These are phyloP conservation scores for Eubasilissa regina DNA, from an alignment of 1,140 invertebrate genomes.

Conservation along the genomic window DNA sequence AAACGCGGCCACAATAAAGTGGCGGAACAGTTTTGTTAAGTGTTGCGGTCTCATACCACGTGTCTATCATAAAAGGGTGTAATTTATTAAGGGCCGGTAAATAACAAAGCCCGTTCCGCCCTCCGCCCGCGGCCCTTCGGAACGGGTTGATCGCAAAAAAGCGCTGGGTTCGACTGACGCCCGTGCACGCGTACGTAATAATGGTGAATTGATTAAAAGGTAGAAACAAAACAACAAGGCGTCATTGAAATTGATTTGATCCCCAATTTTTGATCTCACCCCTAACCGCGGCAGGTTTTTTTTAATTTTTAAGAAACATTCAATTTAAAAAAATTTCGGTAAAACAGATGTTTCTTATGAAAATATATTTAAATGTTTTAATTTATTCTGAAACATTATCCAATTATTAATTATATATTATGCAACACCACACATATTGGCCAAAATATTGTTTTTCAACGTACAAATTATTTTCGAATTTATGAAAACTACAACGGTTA, in stretches of 20 bases:
- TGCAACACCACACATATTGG: no score
- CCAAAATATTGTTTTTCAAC: no score
- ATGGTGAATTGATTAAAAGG: constrained; percentile 38
- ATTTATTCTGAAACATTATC: no score
- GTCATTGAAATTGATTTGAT: constrained; percentile 48
- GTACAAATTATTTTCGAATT: no score
- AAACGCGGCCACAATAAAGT: neutral
- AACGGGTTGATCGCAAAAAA: constrained; percentile 28
- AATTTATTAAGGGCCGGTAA: constrained; percentile 50
- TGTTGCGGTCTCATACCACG: constrained; percentile 43
- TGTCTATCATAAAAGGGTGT: constrained; percentile 53
- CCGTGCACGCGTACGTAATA: constrained; percentile 40
- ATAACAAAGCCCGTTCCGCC: constrained; percentile 51
- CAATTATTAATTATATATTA: no score
- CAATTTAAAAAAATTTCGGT: neutral
- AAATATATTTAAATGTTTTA: no score
- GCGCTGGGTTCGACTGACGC: neutral
- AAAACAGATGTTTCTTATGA: neutral
- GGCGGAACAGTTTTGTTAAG: constrained; percentile 4
- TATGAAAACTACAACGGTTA: no score
- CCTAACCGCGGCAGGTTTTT: neutral
- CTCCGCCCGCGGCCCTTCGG: constrained; percentile 19
- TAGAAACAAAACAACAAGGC: constrained; percentile 37
- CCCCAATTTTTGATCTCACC: neutral
- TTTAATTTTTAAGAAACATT: neutral